Conservation (phyloP, 2,113 vertebrate species). For the Sakesphorus luctuosus region DNA sequence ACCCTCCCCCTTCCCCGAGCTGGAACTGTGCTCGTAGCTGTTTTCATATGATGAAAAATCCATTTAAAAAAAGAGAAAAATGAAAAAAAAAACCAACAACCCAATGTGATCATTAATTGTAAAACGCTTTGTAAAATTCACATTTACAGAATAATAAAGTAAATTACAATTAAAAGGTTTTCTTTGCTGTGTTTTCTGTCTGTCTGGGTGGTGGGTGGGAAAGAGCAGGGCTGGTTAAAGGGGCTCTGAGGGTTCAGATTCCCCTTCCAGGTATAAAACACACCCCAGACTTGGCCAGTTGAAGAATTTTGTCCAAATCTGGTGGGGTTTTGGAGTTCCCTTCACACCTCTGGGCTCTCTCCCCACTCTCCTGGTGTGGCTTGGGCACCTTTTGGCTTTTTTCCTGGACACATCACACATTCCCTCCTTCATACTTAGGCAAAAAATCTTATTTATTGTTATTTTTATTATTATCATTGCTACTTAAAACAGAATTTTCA, state of each 20-base stretch:
- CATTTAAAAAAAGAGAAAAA: background rate
- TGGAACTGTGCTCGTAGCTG: constrained; percentile 46
- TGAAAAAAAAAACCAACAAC: background rate
- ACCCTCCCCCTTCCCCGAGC: background rate
- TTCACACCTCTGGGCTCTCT: background rate
- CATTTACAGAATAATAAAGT: constrained; percentile 87
- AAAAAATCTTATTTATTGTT: background rate
- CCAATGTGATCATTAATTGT: constrained; percentile 73
- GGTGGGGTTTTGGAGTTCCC: rapidly evolving
- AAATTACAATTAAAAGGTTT: constrained; percentile 61
- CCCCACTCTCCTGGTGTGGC: background rate
- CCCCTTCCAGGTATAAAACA: rapidly evolving
- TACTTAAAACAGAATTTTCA: background rate
- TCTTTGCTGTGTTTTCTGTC: background rate
- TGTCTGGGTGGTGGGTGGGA: background rate
- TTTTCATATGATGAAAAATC: constrained; percentile 55
- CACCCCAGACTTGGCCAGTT: rapidly evolving
- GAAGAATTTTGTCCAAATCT: background rate
- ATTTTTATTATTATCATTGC: background rate
- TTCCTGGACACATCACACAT: background rate
- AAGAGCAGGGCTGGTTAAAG: rapidly evolving
- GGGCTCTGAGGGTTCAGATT: background rate
- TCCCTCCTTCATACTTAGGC: background rate
- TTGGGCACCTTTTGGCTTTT: background rate
- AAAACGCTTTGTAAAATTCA: constrained; percentile 85